phyloP scores from a whole-genome alignment of 1,140 invertebrate genomes.

The Zaprionus africanus region DNA sequence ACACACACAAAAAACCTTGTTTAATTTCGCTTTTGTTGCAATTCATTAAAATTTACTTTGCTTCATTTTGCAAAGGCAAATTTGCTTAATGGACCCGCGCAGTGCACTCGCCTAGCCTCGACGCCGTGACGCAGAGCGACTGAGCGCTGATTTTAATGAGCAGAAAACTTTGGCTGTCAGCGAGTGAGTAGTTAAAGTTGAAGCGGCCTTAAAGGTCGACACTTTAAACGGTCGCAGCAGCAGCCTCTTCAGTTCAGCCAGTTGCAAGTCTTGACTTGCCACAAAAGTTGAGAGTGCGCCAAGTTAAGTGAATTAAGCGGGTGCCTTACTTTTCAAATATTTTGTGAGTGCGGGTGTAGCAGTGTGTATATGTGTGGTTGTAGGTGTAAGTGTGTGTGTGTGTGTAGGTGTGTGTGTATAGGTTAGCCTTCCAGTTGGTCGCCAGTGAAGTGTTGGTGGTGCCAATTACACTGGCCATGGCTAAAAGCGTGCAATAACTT shows the following conservation, averaged over 20 bases:
- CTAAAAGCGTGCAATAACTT: slow-evolving; percentile 73
- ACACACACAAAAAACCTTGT: slow-evolving; percentile 17
- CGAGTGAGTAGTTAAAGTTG: slow-evolving; percentile 21
- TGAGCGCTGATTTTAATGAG: slow-evolving; percentile 43
- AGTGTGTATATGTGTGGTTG: slow-evolving; percentile 3
- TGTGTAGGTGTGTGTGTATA: not conserved
- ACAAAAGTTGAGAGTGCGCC: slow-evolving; percentile 44
- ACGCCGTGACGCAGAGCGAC: too few relatives aligned
- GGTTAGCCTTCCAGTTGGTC: slow-evolving; percentile 1
- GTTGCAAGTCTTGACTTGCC: slow-evolving; percentile 39
- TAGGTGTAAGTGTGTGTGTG: not conserved
- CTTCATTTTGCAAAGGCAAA: slow-evolving; percentile 32
- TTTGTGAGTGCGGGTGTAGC: not conserved
- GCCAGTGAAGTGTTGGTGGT: slow-evolving; percentile 22
- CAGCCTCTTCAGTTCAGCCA: too few relatives aligned
- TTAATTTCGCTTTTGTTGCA: slow-evolving; percentile 32
- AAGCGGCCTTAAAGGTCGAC: slow-evolving; percentile 34
- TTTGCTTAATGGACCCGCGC: slow-evolving; percentile 36
- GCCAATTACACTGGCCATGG: slow-evolving; percentile 43
- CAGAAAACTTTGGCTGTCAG: slow-evolving; percentile 39
- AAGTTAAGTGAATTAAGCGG: slow-evolving; percentile 74
- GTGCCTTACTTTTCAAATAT: slow-evolving; percentile 63
- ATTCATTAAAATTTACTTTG: slow-evolving; percentile 43
- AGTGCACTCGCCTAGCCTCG: not conserved
- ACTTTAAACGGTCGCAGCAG: slow-evolving; percentile 55